Evolutionary conservation across 1,140 invertebrate genomes (phyloP), one percentile per base, ranked within the genome.

Genomic region (Babylonia areolata): DNA sequence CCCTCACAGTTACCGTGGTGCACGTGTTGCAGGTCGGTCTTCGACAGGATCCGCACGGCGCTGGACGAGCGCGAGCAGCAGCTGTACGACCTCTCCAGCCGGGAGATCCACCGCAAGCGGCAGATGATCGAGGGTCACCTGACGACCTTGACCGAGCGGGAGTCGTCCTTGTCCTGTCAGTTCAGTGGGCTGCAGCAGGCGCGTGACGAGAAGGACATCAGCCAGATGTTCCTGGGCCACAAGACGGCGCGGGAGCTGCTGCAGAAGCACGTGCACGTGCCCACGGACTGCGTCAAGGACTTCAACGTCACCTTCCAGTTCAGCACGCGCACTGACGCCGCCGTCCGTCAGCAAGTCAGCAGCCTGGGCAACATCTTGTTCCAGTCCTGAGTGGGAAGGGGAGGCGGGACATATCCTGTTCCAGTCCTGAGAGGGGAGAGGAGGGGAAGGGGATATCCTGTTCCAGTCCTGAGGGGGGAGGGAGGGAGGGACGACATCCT

Each of bases 281-380:
- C 90, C 11, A 90, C 87, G 23, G 87, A 91, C 40, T 90, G 90
- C 15, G 89, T 90, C n/a, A 89, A 90, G 84, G 90, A 91, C 64
- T 93, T 93, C 83, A 89, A 90, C 23, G 91, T 93, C 17, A 91
- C 90, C 39, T 93, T 93, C 58, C 90, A 91, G 87, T 93, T 92
- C 71, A 92, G 91, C 83, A 90, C 89, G 58, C 86, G 91, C 31
- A 87, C 91, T 28, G 91, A 93, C 81, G 84, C 90, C 37, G 88
- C 85, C 42, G 89, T 93, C 23, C 85, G 91, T 37, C 86, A 89
- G 69, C 88, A 89, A 54, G 88, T 93, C 35, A 86, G 84, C 51
- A 91, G 89, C 40, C 88, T 93, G 33, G 92, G 91, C 31, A 91
- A 93, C 78, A 90, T 93, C 39, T 81, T 89, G 69, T 89, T 89